A percentile compares a stretch with the other conserved stretches of the same genome.
Conservation (phyloP, 2,797 vertebrate species). For the Cichlasoma orientale region DNA sequence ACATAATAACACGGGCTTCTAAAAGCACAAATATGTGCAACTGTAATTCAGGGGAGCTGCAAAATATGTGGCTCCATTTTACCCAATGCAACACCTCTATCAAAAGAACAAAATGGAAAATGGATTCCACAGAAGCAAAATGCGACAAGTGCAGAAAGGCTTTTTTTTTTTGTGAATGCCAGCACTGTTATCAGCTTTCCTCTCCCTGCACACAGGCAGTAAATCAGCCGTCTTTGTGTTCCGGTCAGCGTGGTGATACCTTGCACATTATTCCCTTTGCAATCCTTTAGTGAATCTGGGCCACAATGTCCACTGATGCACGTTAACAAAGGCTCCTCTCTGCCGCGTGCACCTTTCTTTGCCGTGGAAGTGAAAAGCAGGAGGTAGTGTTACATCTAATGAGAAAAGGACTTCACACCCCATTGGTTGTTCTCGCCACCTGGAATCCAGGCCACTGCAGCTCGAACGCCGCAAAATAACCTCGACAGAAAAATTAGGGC, state of each 20-base stretch:
- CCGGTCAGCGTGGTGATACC: background rate
- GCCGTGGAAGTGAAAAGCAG: constrained; percentile 47
- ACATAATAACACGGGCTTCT: background rate
- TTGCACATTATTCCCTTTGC: constrained; percentile 6
- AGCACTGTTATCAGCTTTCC: background rate
- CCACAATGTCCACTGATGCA: constrained; percentile 39
- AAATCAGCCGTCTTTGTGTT: background rate
- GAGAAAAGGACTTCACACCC: constrained; percentile 66
- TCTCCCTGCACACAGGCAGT: background rate
- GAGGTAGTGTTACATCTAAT: constrained; percentile 65
- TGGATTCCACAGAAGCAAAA: background rate
- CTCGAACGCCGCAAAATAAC: background rate
- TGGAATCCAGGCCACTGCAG: constrained; percentile 51
- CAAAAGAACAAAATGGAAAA: background rate
- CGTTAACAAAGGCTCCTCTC: constrained; percentile 57
- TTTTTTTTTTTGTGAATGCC: background rate
- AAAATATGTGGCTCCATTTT: background rate
- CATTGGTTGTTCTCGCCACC: constrained; percentile 55
- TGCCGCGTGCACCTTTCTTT: constrained; percentile 46
- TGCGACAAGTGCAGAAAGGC: background rate
- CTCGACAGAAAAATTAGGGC: background rate
- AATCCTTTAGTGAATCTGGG: constrained; percentile 47
- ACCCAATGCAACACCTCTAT: background rate
- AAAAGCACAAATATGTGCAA: background rate
- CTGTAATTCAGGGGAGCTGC: background rate